Base-by-base conservation (phyloP, 2,113 vertebrate genomes). In the Syngnathus typhle region DNA sequence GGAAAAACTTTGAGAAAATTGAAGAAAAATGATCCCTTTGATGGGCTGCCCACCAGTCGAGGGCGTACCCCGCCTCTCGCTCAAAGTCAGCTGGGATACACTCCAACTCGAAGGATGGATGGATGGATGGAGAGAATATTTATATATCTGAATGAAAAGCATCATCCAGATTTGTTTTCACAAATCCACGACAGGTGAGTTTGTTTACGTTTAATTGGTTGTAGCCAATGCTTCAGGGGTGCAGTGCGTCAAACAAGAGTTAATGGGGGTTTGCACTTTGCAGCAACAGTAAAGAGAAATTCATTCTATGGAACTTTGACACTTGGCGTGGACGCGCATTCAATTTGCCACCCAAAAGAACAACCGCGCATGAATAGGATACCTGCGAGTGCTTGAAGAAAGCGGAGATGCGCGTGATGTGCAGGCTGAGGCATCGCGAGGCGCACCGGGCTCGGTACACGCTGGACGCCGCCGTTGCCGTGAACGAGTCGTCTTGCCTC, bases 401-500 rank as follows among this genome's bases (percentile, higher is more conserved):
- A 65, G 94, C 94, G 67, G 96, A 95, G 90, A 97, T 93, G 89
- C 95, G 95, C 66, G 95, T 98, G 90, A 97, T 94, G 90, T 97
- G 95, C 86, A 98, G 91, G 63, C 95, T 96, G 70, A 98, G 94
- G 88, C 95, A 98, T 82, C 95, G 91, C 80, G 95, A 94, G 54
- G 93, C 88, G 91, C 95, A 98, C 89, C 95, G 91, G 58, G 95
- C 95, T 81, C 93, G 90, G 81, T 88, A 92, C 68, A 95, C 80
- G 32, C 93, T 93, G 78, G 55, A 36, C 13, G 55, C 55, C 55
- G 55, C 55, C 23, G 56, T 85, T 18, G 92, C 79, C 75, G 93
- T 89, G 87, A 93, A 90, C 65, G 91, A 88, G 79, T 96, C 95
- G 75, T 96, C 95, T 84, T 90, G 91, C 81, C 89, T 91, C 83